phyloP scores from a whole-genome alignment of 2,888 invertebrate species.

The Chironomus riparius region DNA sequence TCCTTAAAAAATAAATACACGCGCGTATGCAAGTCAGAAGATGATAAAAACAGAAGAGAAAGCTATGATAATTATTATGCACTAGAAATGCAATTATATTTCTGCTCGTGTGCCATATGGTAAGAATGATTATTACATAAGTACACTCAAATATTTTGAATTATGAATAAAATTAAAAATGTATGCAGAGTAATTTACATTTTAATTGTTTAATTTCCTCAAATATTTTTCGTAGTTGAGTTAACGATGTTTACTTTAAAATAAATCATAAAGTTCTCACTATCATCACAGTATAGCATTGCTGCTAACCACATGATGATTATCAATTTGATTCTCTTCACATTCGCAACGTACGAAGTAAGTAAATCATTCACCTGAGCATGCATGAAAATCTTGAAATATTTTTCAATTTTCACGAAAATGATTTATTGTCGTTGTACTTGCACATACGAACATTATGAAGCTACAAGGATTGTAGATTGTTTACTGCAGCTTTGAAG shows the following conservation, averaged over 20 bases:
- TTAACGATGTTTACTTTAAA: neutral
- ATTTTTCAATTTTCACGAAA: neutral
- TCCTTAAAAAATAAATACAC: neutral
- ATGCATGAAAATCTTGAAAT: neutral
- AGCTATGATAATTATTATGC: slow-evolving; percentile 14
- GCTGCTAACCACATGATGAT: neutral
- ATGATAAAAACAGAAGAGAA: neutral
- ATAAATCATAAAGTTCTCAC: neutral
- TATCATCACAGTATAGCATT: neutral
- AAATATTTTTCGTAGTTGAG: neutral
- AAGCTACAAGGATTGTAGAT: too few relatives aligned
- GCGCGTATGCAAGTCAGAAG: neutral
- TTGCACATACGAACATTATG: neutral
- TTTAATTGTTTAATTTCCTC: neutral
- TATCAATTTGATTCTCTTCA: neutral
- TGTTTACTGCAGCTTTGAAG: neutral
- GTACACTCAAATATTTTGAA: too few relatives aligned
- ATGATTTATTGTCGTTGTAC: neutral
- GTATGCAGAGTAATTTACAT: neutral
- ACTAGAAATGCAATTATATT: slow-evolving; percentile 17
- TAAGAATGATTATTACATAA: too few relatives aligned
- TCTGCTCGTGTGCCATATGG: slow-evolving; percentile 3
- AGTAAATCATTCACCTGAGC: neutral
- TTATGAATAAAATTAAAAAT: neutral
- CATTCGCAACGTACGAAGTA: neutral